phyloP scores from a whole-genome alignment of 2,113 vertebrate genomes.

The Argyrosomus japonicus region DNA sequence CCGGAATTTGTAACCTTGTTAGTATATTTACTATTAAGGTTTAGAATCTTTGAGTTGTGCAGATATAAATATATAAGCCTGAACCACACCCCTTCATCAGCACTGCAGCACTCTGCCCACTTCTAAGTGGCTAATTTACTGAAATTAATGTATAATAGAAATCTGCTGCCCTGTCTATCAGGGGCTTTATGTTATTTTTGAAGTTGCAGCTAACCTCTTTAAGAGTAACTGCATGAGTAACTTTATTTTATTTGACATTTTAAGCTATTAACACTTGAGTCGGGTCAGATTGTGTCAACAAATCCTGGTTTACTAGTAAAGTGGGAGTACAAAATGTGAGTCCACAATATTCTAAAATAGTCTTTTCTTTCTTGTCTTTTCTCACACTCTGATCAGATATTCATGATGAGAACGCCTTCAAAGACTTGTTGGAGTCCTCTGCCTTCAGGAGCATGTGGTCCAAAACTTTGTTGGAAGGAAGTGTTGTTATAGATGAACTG shows the following conservation, averaged over 20 bases:
- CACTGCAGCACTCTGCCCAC: not conserved
- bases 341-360: not conserved
- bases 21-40: too few relatives aligned
- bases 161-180: not conserved
- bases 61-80: too few relatives aligned
- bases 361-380: not conserved
- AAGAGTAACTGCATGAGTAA: too few relatives aligned
- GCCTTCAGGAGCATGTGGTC: not conserved
- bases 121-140: slow-evolving; percentile 11
- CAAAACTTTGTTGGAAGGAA: not conserved
- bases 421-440: not conserved
- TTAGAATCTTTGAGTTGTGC: too few relatives aligned
- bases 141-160: not conserved
- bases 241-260: too few relatives aligned
- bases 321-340: not conserved
- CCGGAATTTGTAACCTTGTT: too few relatives aligned
- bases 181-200: too few relatives aligned
- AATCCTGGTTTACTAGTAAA: not conserved
- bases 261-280: not conserved
- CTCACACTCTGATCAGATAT: not conserved
- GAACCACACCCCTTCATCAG: not conserved
- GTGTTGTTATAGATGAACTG: not conserved
- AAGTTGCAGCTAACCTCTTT: too few relatives aligned
- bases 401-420: not conserved
- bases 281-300: not conserved